Base-by-base conservation (phyloP, 2,888 invertebrate genomes). In the Linnaemya vulpina region DNA sequence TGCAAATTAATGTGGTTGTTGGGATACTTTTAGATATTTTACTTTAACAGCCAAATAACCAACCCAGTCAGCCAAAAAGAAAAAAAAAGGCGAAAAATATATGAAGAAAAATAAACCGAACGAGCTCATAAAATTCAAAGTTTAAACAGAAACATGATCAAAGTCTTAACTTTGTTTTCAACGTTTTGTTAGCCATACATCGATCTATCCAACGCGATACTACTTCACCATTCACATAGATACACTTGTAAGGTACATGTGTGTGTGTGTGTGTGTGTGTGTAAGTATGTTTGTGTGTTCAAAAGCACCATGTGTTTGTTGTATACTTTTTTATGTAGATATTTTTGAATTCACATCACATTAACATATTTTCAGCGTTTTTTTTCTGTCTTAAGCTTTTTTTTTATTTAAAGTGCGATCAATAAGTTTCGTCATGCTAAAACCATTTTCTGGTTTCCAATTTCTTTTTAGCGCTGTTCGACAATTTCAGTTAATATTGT, bases 1-100 rank as follows among this genome's bases (percentile, higher is more conserved):
- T 85, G 82, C 85, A 85, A 85, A 82, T 85, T 79, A 82, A 71
- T 79, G 78, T 77, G 85, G 82, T 82, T 85, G 77, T 77, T 81
- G 73, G 77, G 53, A 84, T 84, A 85, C 77, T 85, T 81, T 80
- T 80, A 75, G 75, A 79, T 73, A 76, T 63, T 75, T 84, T 74
- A 77, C 65, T 65, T n/a, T 43, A 62, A 38, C 67, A 76, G 58
- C 35, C 67, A 76, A 58, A 67, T 22, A 79, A 73, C 35, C 79
- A 71, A 62, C 10, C 30, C 65, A 20, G 13, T 49, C 67, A 53
- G 38, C 35, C 62, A 75, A 15, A 17, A 17, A 68, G 25, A 38
- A 58, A 38, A 10, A 22, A 25, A 17, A 30, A 30, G 11, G 10
- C n/a, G 1, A 13, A 13, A 22, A 63, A 65, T 30, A 30, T 3